Evolutionary conservation across 2,113 vertebrate genomes (phyloP).

Genomic region (Orcinus orca): DNA sequence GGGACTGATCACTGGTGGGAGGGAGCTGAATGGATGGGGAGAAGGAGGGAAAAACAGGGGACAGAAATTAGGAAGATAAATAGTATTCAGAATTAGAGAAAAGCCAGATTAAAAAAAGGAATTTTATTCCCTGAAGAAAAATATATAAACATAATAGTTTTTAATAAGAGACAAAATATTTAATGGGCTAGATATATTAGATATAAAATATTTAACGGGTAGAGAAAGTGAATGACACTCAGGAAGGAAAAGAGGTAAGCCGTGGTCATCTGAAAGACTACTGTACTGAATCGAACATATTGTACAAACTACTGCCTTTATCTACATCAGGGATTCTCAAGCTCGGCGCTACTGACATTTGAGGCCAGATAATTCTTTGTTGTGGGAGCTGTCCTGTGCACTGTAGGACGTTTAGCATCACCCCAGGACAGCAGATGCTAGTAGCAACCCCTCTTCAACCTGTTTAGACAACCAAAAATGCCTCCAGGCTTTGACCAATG

Average conservation of each 20-base stretch:
- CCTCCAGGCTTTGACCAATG: background rate
- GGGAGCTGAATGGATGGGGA: background rate
- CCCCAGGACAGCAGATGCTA: background rate
- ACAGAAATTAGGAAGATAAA: background rate
- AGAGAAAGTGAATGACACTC: background rate
- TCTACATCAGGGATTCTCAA: background rate
- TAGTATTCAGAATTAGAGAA: background rate
- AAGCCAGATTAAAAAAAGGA: background rate
- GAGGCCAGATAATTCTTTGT: background rate
- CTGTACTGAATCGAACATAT: background rate
- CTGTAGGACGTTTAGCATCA: background rate
- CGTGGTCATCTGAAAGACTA: accelerated
- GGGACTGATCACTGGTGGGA: background rate
- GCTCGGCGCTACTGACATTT: accelerated
- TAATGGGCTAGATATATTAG: background rate
- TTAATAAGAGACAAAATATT: background rate
- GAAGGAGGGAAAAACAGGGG: background rate
- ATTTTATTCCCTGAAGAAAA: background rate
- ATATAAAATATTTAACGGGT: background rate
- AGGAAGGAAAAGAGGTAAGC: background rate
- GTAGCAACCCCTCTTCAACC: background rate
- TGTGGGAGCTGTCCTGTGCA: background rate
- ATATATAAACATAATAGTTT: background rate
- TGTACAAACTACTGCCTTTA: background rate
- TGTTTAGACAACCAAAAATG: background rate